A percentile compares a stretch with the other conserved stretches of the same genome.
Evolutionary conservation across 2,888 invertebrate species (phyloP).

Genomic region (Suillia variegata): DNA sequence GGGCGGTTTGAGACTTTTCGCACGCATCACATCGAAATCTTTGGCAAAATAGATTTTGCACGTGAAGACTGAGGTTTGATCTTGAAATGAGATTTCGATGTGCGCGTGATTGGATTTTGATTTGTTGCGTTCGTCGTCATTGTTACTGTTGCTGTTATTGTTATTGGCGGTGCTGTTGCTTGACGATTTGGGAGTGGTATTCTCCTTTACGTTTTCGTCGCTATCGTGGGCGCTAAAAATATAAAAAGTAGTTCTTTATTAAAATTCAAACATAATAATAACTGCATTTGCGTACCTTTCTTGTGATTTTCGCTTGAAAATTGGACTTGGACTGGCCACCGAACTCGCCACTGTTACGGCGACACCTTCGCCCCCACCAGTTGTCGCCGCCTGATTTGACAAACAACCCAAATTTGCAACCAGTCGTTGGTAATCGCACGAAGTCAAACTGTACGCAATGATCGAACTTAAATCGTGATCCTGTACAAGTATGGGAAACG

Average conservation of each 20-base stretch:
- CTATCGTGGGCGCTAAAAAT: slow-evolving; percentile 35
- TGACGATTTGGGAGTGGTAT: slow-evolving; percentile 6
- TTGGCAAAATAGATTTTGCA: slow-evolving; percentile 91
- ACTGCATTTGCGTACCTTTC: slow-evolving; percentile 48
- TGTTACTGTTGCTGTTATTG: slow-evolving; percentile 19
- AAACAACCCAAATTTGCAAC: slow-evolving; percentile 61
- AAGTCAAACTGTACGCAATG: slow-evolving; percentile 80
- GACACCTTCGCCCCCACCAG: slow-evolving; percentile 23
- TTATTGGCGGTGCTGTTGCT: not conserved
- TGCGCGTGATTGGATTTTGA: slow-evolving; percentile 52
- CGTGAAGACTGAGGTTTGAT: slow-evolving; percentile 78
- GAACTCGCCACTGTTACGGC: slow-evolving; percentile 10
- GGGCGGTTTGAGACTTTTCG: slow-evolving; percentile 47
- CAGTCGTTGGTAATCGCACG: slow-evolving; percentile 71
- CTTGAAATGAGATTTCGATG: slow-evolving; percentile 68
- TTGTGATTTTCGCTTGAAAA: slow-evolving; percentile 51
- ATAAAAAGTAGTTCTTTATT: too few relatives aligned
- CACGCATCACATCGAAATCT: slow-evolving; percentile 83
- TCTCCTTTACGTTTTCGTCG: slow-evolving; percentile 40
- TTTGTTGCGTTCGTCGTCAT: slow-evolving; percentile 42
- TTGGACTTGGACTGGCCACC: slow-evolving; percentile 49
- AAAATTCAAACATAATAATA: not conserved
- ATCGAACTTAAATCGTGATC: slow-evolving; percentile 84
- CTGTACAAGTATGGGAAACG: slow-evolving; percentile 73
- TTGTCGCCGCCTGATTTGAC: slow-evolving; percentile 16